Evolutionary conservation across 2,888 invertebrate species (phyloP), one percentile per base, ranked within the genome.

Genomic region (Pyrocoelia pectoralis): DNA sequence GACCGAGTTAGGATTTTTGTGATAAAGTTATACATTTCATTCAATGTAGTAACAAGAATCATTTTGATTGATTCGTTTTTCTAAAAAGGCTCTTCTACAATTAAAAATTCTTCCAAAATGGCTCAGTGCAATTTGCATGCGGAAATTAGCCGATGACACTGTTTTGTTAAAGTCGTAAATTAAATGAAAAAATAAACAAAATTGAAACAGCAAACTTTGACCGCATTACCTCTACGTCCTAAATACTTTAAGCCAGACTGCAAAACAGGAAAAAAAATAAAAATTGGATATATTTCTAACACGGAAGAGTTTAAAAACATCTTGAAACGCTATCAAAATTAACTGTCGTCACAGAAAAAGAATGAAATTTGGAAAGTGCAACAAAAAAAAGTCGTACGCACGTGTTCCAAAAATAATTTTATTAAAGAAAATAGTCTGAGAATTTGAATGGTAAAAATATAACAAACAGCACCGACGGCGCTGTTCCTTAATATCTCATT

Each of bases 391-490:
- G n/a, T 17, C n/a, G 46, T n/a, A 17, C 15, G 17, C 46, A 46
- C 46, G 46, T 46, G 46, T 46, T 13, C 17, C 17, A 17, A 17
- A 46, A 17, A 18, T n/a, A 14, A 46, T 46, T 46, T 46, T 46
- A 46, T 46, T 46, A 46, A 46, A 15, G 46, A 46, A 46, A 46
- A 46, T 17, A 46, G 46, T 46, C 46, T 43, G 43, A 55, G 48
- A 61, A 41, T 40, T 13, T 12, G n/a, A 10, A 18, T 40, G 1
- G 12, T 19, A 41, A 62, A 52, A 62, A 62, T 51, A 61, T 46
- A 58, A 59, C 55, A 55, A n/a, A 59, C 52, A 43, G 49, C 59
- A 58, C 49, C 63, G 52, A 40, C 49, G 50, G 48, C n/a, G 64
- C 24, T 6, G 24, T 24, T 24, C 24, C 6, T 24, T 24, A 24